Conservation (phyloP, 2,113 vertebrate genomes). For the Rhombomys opimus region DNA sequence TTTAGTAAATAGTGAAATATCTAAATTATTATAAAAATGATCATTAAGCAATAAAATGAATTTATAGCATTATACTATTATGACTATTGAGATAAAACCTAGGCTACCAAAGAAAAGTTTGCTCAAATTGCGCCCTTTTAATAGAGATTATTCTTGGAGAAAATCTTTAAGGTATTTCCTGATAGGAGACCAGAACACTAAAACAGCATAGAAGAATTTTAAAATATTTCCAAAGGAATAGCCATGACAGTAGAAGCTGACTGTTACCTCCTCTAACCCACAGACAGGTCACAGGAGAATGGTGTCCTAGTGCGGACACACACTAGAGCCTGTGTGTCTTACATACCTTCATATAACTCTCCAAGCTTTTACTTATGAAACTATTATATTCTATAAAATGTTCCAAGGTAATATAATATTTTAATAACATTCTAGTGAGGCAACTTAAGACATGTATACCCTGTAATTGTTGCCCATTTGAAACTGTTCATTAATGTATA, state of each 20-base stretch:
- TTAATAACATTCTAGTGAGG: background rate
- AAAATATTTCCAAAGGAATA: background rate
- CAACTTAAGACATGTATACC: background rate
- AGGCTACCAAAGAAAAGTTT: background rate
- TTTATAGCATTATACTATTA: background rate
- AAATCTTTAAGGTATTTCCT: background rate
- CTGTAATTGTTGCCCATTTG: background rate
- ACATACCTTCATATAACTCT: too few species aligned
- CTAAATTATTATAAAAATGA: background rate
- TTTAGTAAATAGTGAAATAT: background rate
- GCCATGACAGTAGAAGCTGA: background rate
- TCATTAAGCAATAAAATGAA: background rate
- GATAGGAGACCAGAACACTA: background rate
- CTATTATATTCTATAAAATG: background rate
- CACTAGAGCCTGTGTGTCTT: background rate
- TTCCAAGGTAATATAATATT: background rate
- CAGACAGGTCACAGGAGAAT: background rate
- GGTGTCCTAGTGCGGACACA: rapidly evolving
- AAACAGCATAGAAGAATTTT: background rate
- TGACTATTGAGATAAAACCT: background rate
- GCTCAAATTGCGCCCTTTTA: background rate
- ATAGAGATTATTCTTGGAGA: background rate
- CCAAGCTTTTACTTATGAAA: background rate
- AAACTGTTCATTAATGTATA: background rate
- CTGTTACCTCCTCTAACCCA: background rate